Base-by-base conservation (phyloP, 2,113 vertebrate genomes). In the Leptobrachium leishanense region DNA sequence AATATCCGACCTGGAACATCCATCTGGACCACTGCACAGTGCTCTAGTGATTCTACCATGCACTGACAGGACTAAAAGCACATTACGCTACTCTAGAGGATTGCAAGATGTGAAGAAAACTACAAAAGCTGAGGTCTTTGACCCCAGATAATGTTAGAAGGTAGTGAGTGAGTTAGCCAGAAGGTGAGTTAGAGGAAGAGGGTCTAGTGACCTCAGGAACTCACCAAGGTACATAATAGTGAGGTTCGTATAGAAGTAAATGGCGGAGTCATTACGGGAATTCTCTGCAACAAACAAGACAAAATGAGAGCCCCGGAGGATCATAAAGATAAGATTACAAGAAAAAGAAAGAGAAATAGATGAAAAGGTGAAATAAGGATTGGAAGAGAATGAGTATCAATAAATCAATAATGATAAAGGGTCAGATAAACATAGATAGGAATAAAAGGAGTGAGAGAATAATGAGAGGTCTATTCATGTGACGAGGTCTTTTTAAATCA, bases 171-270 rank as follows among this genome's bases (percentile, higher is more conserved):
- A 5, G 91, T 95, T 92, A 95, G 89, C 87, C 66, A 75, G 79
- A 78, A 13, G 31, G 80, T 74, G 82, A 81, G 83, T 89, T 88
- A 90, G 83, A 79, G 67, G 3, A 77, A 70, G 82, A 79, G 77
- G 89, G 82, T 84, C 76, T 87, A 78, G 87, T 86, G 79, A 88
- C 89, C 87, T 80, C 87, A 82, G 81, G 70, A 5, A 97, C 97
- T 98, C 95, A 99, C 97, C 97, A 93, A 94, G 92, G 77, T 93
- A 95, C 85, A 92, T 92, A 89, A 88, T 95, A 94, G 95, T 93
- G 92, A 91, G 85, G 92, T 95, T 96, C 94, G 93, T 83, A 92
- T 93, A 94, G 75, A 91, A 93, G 73, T 81, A 66, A 68, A 74
- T 43, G 40, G 78, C 78, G 88, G 90, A 91, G 85, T 97, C 95